These are phyloP conservation scores for Heliconius sara DNA, from an alignment of 2,888 invertebrate species.

Conservation along the genomic window DNA sequence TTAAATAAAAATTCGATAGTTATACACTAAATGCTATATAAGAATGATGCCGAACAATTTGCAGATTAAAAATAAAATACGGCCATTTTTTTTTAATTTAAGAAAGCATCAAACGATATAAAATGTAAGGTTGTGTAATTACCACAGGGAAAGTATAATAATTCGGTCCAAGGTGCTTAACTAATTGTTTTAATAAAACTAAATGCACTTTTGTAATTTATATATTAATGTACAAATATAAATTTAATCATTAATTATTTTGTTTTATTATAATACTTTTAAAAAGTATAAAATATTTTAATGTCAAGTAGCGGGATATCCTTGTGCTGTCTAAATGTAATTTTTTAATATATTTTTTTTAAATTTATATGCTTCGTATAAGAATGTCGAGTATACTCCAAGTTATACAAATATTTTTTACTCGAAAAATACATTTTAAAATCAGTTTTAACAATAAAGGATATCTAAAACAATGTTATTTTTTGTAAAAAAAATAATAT, in stretches of 20 bases:
- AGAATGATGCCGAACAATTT: not conserved
- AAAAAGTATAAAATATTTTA: constrained; percentile 5
- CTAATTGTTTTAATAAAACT: constrained; percentile 34
- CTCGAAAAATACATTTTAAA: not conserved
- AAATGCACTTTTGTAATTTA: constrained; percentile 38
- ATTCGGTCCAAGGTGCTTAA: constrained; percentile 36
- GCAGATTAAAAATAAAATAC: not conserved
- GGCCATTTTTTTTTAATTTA: not conserved
- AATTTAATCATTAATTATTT: constrained; percentile 19
- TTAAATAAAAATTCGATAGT: not conserved
- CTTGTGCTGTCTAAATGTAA: not conserved
- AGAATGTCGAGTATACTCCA: not conserved
- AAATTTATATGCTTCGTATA: not conserved
- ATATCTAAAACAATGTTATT: no score
- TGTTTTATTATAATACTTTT: constrained; percentile 13
- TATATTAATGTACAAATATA: constrained; percentile 38
- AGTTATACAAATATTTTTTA: not conserved
- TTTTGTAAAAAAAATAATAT: no score
- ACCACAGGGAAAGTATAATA: constrained; percentile 37
- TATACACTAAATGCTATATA: no score
- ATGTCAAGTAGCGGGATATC: constrained; percentile 1
- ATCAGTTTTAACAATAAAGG: not conserved
- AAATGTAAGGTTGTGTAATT: constrained; percentile 45
- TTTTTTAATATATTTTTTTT: not conserved
- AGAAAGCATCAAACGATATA: constrained; percentile 13